Conservation (phyloP, 2,888 invertebrate genomes). For the Aleiodes leptofemur region DNA sequence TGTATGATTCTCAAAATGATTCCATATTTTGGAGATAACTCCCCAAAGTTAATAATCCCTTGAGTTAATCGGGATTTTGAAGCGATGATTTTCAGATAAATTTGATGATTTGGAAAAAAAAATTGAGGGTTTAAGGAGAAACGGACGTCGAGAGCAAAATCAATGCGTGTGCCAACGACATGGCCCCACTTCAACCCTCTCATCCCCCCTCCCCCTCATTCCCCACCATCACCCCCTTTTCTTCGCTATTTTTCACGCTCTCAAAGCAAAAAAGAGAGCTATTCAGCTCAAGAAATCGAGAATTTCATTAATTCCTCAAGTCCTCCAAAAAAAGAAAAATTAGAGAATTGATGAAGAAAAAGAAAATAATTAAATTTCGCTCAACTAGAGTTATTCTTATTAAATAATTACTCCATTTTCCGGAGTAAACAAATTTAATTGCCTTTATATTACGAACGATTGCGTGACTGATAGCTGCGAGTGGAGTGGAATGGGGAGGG, state of each 20-base stretch:
- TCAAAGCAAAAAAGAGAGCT: background rate
- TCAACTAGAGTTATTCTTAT: background rate
- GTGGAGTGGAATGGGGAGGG: too few species aligned
- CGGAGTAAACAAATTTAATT: constrained; percentile 14
- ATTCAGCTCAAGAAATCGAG: background rate
- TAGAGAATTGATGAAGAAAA: background rate
- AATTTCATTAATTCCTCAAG: too few species aligned
- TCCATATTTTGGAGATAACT: too few species aligned
- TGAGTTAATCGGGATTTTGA: too few species aligned
- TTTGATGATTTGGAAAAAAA: background rate
- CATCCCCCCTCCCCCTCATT: constrained; percentile 50
- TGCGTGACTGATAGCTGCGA: constrained; percentile 16
- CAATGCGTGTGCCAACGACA: constrained; percentile 72
- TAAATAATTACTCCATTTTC: background rate
- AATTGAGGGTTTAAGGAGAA: background rate
- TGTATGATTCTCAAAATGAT: too few species aligned
- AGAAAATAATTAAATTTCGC: background rate
- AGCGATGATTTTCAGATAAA: too few species aligned
- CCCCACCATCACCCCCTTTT: constrained; percentile 49
- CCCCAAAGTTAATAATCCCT: too few species aligned
- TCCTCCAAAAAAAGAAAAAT: too few species aligned
- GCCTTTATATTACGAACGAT: background rate
- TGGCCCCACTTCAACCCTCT: constrained; percentile 54
- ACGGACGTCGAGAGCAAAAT: constrained; percentile 67
- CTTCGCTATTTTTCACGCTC: constrained; percentile 43